Percentiles rank a stretch among this genome's conserved stretches.
These are phyloP conservation scores for Meliscaeva auricollis DNA, from an alignment of 2,888 invertebrate species.

Conservation along the genomic window DNA sequence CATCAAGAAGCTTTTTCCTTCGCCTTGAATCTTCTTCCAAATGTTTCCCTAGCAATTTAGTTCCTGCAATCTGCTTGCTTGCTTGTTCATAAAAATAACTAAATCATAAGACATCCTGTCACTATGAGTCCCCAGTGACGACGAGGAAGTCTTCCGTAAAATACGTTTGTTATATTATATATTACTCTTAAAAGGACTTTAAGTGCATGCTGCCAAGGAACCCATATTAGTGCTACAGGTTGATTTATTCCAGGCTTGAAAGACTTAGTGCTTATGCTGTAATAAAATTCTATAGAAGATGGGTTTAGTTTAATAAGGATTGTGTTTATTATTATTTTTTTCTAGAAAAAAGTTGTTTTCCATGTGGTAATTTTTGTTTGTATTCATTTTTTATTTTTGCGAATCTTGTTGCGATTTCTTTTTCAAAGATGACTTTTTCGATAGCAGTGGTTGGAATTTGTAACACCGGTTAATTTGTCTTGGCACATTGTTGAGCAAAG, in stretches of 20 bases:
- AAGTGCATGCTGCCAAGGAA: neutral
- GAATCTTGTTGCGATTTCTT: too few species aligned
- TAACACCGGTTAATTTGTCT: too few species aligned
- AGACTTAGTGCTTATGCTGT: neutral
- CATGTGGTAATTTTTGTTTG: neutral
- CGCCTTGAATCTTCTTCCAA: slow-evolving; percentile 5
- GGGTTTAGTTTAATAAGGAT: neutral
- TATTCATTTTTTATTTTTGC: too few species aligned
- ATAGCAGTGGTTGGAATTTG: too few species aligned
- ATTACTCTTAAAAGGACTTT: slow-evolving; percentile 25
- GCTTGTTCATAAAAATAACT: slow-evolving; percentile 29
- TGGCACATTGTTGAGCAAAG: too few species aligned
- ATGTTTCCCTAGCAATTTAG: neutral
- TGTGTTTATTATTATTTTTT: neutral
- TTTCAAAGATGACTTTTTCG: too few species aligned
- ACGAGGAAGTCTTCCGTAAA: neutral
- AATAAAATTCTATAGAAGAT: neutral
- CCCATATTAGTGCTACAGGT: neutral
- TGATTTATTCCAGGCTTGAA: slow-evolving; percentile 11
- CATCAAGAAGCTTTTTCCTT: slow-evolving; percentile 33
- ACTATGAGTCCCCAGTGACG: slow-evolving; percentile 7
- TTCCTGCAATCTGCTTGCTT: neutral
- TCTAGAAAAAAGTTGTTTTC: neutral
- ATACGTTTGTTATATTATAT: neutral
- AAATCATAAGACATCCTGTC: slow-evolving; percentile 40